These are phyloP conservation scores for Cremastobaeus sp. DNA, from an alignment of 2,888 invertebrate genomes.

Conservation along the genomic window DNA sequence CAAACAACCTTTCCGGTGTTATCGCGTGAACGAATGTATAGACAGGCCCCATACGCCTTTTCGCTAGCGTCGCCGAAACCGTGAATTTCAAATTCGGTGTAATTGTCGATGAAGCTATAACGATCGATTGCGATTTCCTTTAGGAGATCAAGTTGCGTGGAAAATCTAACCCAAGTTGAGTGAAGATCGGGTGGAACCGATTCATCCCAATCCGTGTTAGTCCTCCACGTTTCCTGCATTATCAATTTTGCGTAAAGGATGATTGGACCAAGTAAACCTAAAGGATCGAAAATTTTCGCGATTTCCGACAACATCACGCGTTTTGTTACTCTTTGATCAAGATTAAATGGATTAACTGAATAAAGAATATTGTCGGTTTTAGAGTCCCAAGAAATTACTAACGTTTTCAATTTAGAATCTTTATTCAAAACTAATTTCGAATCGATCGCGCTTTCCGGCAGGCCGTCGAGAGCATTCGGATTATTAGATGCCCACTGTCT, in stretches of 20 bases:
- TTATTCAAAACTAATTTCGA: not conserved
- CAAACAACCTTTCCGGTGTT: not conserved
- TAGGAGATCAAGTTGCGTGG: not conserved
- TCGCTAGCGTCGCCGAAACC: slow-evolving; percentile 14
- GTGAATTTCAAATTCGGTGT: not conserved
- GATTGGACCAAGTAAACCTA: slow-evolving; percentile 9
- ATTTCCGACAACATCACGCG: slow-evolving; percentile 4
- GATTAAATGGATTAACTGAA: not conserved
- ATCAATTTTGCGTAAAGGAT: slow-evolving; percentile 1
- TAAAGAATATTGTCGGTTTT: not conserved
- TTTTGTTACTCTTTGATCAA: not conserved
- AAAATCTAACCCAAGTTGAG: not conserved
- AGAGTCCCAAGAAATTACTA: slow-evolving; percentile 3
- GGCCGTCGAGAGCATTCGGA: not conserved
- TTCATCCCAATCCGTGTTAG: slow-evolving; percentile 14
- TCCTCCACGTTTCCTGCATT: slow-evolving; percentile 6
- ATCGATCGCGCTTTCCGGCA: not conserved
- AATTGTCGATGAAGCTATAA: not conserved
- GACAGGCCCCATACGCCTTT: slow-evolving; percentile 3
- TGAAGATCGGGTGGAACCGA: slow-evolving; percentile 3
- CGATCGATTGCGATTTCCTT: not conserved
- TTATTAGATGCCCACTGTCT: slow-evolving; percentile 30
- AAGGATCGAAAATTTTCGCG: slow-evolving; percentile 10
- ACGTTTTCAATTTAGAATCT: slow-evolving; percentile 5
- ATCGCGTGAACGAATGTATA: not conserved